Evolutionary conservation across 2,113 vertebrate species (phyloP).

Genomic region (Pterocles orientalis): DNA sequence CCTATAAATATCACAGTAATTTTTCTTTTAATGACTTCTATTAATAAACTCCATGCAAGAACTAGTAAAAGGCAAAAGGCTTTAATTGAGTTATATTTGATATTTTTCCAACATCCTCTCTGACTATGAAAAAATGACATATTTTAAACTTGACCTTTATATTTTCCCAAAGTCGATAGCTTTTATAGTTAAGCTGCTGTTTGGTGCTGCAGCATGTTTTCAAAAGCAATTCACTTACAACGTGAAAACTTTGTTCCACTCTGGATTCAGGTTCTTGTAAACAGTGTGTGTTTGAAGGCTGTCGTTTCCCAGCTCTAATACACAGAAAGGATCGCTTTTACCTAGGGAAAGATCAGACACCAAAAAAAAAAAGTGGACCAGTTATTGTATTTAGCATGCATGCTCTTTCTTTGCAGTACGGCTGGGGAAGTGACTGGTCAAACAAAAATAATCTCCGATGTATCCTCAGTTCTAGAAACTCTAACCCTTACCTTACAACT

Average conservation of each 20-base stretch:
- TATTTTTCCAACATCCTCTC: constrained; percentile 40
- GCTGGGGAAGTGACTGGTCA: neutral
- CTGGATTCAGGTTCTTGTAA: constrained; percentile 91
- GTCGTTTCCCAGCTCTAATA: constrained; percentile 90
- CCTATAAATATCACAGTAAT: constrained; percentile 62
- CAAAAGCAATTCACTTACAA: constrained; percentile 82
- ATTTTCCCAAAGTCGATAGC: constrained; percentile 20
- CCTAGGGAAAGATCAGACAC: constrained; percentile 74
- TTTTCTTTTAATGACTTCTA: constrained; percentile 67
- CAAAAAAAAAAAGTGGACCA: neutral
- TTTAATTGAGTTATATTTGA: constrained; percentile 55
- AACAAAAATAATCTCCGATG: neutral
- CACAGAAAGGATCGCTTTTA: constrained; percentile 92
- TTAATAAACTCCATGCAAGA: constrained; percentile 59
- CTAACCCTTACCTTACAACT: neutral
- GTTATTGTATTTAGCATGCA: neutral
- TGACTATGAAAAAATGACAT: neutral
- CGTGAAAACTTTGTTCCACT: constrained; percentile 94
- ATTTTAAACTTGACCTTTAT: constrained; percentile 42
- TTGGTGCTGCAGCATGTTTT: neutral
- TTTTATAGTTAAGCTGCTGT: neutral
- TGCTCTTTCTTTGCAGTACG: neutral
- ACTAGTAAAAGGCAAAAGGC: constrained; percentile 49
- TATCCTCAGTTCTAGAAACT: neutral
- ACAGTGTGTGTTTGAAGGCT: constrained; percentile 91